These are phyloP conservation scores for Andricus curvator DNA, from an alignment of 2,888 invertebrate species.

Conservation along the genomic window DNA sequence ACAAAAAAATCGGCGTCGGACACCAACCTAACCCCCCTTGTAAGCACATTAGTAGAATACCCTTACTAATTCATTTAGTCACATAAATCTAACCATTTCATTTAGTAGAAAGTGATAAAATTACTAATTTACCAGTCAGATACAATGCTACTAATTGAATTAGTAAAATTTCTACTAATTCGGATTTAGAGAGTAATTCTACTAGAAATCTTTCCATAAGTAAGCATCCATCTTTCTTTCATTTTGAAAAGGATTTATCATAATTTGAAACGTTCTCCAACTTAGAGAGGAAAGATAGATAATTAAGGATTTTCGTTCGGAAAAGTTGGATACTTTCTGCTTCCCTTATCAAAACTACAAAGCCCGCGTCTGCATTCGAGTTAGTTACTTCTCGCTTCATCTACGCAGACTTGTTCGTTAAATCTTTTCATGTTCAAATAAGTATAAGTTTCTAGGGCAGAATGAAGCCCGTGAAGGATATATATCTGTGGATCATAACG, in stretches of 20 bases:
- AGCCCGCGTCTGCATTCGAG: background rate
- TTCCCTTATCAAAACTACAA: background rate
- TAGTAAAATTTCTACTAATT: too few relatives aligned
- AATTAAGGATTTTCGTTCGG: background rate
- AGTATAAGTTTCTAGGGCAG: background rate
- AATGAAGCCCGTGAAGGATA: conserved; percentile 3
- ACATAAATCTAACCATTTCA: too few relatives aligned
- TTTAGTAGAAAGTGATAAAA: too few relatives aligned
- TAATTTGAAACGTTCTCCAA: background rate
- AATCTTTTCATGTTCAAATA: conserved; percentile 20
- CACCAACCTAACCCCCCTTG: too few relatives aligned
- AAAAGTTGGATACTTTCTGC: background rate
- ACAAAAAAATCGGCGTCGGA: too few relatives aligned
- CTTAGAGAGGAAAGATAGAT: background rate
- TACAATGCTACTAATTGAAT: too few relatives aligned
- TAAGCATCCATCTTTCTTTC: background rate
- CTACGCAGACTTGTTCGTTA: conserved; percentile 2
- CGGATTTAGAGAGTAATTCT: too few relatives aligned
- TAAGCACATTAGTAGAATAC: too few relatives aligned
- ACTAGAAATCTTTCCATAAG: too few relatives aligned
- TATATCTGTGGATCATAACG: background rate
- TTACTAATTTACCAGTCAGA: too few relatives aligned
- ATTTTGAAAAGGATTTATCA: background rate
- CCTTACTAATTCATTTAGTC: too few relatives aligned
- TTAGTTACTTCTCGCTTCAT: background rate